Conservation (phyloP, 2,113 vertebrate species). For the Xiphorhynchus elegans region DNA sequence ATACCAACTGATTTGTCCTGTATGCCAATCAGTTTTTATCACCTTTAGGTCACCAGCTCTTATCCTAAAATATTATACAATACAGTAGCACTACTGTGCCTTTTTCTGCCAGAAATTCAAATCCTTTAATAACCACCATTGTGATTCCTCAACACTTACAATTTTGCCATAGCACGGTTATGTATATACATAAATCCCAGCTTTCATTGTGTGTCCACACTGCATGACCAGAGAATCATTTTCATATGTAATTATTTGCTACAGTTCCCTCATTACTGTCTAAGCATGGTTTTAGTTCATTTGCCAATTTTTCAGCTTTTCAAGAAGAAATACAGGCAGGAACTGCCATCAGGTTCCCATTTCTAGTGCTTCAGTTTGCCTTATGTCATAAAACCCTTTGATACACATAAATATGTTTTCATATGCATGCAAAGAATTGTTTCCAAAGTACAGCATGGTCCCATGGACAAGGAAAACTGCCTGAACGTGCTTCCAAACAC, state of each 20-base stretch:
- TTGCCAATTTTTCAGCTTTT: conserved; percentile 44
- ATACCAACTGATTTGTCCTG: background rate
- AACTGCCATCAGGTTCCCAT: conserved; percentile 55
- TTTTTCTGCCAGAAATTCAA: background rate
- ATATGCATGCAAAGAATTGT: background rate
- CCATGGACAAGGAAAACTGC: background rate
- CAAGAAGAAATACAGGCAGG: conserved; percentile 16
- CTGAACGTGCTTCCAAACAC: background rate
- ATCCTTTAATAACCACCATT: background rate
- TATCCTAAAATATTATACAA: background rate
- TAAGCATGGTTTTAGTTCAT: background rate
- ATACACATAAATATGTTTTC: conserved; percentile 41
- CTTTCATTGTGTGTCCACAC: background rate
- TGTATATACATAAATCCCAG: background rate
- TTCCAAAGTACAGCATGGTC: conserved; percentile 33
- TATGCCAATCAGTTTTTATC: background rate
- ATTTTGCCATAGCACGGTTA: background rate
- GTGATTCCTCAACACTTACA: background rate
- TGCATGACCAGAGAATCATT: background rate
- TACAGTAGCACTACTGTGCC: background rate
- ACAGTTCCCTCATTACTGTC: conserved; percentile 18
- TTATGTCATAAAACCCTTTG: conserved; percentile 20
- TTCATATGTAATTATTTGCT: conserved; percentile 11
- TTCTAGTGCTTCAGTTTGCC: conserved; percentile 31
- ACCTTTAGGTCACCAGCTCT: background rate